These are phyloP conservation scores for Sinocyclocheilus rhinocerous DNA, from an alignment of 2,113 vertebrate species.

Conservation along the genomic window DNA sequence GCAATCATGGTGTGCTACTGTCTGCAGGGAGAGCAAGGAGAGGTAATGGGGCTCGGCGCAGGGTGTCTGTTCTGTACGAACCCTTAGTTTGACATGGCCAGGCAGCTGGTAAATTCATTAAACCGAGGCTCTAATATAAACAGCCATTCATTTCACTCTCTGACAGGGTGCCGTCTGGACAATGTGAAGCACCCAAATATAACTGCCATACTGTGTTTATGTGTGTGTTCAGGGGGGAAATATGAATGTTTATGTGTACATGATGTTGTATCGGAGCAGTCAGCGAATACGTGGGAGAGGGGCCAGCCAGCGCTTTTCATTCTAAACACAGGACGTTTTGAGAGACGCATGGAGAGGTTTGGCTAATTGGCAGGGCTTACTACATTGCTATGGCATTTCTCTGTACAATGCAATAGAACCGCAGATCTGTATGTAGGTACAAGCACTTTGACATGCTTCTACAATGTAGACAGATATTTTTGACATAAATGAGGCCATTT, in stretches of 20 bases:
- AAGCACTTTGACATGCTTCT: conserved; percentile 28
- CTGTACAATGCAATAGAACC: conserved; percentile 47
- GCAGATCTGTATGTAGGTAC: conserved; percentile 48
- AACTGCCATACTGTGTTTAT: conserved; percentile 64
- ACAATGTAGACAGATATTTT: background rate
- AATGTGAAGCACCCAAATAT: conserved; percentile 86
- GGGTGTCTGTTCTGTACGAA: conserved; percentile 91
- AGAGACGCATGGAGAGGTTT: conserved; percentile 48
- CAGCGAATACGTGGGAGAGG: conserved; percentile 32
- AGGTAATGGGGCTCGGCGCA: conserved; percentile 22
- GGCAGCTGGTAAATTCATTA: conserved; percentile 98
- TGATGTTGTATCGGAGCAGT: conserved; percentile 49
- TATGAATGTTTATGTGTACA: conserved; percentile 60
- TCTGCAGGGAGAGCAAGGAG: conserved; percentile 61
- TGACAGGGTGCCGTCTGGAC: conserved; percentile 94
- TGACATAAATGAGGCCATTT: background rate
- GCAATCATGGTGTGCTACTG: conserved; percentile 84
- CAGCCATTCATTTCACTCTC: conserved; percentile 97
- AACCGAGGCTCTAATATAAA: conserved; percentile 99
- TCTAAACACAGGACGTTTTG: conserved; percentile 49
- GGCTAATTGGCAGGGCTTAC: conserved; percentile 49
- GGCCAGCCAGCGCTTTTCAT: conserved; percentile 50
- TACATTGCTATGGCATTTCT: conserved; percentile 55
- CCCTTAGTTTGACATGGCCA: conserved; percentile 86
- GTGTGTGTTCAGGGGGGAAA: conserved; percentile 49